Evolutionary conservation across 1,140 invertebrate genomes (phyloP), one percentile per base, ranked within the genome.

Genomic region (Ruditapes philippinarum): DNA sequence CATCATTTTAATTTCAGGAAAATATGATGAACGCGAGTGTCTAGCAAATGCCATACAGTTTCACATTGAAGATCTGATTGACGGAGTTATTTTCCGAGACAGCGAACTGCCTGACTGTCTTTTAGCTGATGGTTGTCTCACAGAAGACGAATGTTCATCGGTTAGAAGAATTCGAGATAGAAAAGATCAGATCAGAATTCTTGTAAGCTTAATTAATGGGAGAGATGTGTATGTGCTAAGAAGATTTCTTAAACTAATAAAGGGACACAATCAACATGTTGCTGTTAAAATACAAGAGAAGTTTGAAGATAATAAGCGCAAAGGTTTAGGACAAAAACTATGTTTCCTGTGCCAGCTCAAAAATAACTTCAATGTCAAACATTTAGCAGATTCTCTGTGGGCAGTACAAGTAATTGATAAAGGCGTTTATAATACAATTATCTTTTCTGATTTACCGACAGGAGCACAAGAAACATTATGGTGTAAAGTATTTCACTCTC

Each of bases 181-280:
- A 49, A 76, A 76, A 76, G 73, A 76, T 42, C 73, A 76, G 73
- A 51, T 76, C 9, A 45, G 73, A 31, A n/a, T 76, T 28, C 45
- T 76, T 45, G 2, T 49, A n/a, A 49, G 73, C 22, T 22, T 49
- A 17, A 76, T 49, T n/a, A 76, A 76, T 49, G 73, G 73, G 12
- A 1, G 73, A 9, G 73, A 76, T 40, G 12, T 76, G 9, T n/a
- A 28, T 1, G 73, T 76, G 1, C 22, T 76, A 11, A 76, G 28
- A 49, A 28, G 25, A 5, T 49, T 76, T 28, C 7, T 49, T 3
- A 73, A 73, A n/a, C 19, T 22, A 19, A 45, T 73, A 9, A 11
- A 12, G 14, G 3, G 19, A 42, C 73, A 76, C 38, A 45, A 76
- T 76, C 40, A 33, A 25, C 25, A 31, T 31, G 40, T 76, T 9